phyloP scores from a whole-genome alignment of 2,797 vertebrate species.

The Danio kyathit region DNA sequence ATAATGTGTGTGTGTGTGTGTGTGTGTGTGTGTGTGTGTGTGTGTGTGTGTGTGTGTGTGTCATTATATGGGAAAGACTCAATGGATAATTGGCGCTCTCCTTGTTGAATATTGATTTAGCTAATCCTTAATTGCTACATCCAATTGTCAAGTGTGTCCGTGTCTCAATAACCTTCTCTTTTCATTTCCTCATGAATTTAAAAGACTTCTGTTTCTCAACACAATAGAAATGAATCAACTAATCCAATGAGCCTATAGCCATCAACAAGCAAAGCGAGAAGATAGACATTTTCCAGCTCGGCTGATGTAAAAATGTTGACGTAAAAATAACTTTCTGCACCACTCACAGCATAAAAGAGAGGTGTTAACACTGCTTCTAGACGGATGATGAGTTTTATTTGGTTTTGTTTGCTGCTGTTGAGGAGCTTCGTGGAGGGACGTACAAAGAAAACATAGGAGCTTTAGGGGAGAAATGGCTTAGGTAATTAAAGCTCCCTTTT shows the following conservation, averaged over 20 bases:
- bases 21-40: neutral
- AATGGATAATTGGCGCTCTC: constrained; percentile 40
- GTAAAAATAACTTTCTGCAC: constrained; percentile 44
- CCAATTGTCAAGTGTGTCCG: constrained; percentile 46
- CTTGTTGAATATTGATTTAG: constrained; percentile 60
- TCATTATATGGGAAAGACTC: constrained; percentile 32
- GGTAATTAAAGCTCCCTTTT: constrained; percentile 81
- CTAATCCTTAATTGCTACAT: constrained; percentile 58
- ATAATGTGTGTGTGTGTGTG: constrained; percentile 16
- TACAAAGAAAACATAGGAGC: constrained; percentile 69
- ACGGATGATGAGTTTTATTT: constrained; percentile 72
- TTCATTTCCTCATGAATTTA: constrained; percentile 63
- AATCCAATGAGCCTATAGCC: constrained; percentile 69
- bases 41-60: neutral
- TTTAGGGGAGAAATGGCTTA: constrained; percentile 76
- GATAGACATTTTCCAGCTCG: constrained; percentile 40
- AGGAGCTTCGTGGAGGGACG: constrained; percentile 65
- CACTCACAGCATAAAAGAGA: constrained; percentile 57
- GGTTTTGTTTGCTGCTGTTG: constrained; percentile 68
- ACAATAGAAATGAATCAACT: constrained; percentile 68
- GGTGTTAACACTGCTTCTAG: constrained; percentile 72
- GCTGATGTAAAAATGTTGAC: constrained; percentile 42
- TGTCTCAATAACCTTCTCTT: constrained; percentile 49
- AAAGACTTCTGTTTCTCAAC: constrained; percentile 63
- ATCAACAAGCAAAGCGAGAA: constrained; percentile 50